A percentile compares a stretch with the other conserved stretches of the same genome.
phyloP scores from a whole-genome alignment of 2,797 vertebrate genomes.

The Paedocypris micromegethes region DNA sequence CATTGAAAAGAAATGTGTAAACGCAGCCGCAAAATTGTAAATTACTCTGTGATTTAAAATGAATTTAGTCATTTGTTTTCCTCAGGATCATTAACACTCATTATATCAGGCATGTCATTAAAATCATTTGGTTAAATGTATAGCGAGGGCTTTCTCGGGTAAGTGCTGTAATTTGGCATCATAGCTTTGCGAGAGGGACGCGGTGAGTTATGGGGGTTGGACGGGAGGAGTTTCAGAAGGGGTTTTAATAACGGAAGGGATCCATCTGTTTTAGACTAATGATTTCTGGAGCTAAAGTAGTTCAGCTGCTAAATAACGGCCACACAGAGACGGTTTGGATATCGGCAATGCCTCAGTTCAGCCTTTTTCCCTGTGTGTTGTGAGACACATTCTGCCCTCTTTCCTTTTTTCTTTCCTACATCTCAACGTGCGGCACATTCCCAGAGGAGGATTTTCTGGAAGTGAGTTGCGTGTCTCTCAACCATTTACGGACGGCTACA shows the following conservation, averaged over 20 bases:
- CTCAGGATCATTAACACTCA: not conserved
- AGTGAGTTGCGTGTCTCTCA: slow-evolving; percentile 62
- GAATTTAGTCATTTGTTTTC: not conserved
- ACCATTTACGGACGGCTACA: slow-evolving; percentile 61
- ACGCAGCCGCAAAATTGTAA: not conserved
- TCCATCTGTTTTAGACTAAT: slow-evolving; percentile 21
- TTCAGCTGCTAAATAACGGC: slow-evolving; percentile 12
- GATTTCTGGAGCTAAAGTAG: slow-evolving; percentile 22
- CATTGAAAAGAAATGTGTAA: not conserved
- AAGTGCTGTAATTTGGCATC: slow-evolving; percentile 16
- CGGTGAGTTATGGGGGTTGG: not conserved
- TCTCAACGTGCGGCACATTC: slow-evolving; percentile 44
- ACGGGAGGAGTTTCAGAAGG: slow-evolving; percentile 12
- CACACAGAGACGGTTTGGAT: slow-evolving; percentile 8
- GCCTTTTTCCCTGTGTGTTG: slow-evolving; percentile 4
- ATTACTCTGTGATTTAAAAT: not conserved
- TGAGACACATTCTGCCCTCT: slow-evolving; percentile 5
- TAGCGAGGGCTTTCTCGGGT: not conserved
- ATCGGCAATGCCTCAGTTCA: slow-evolving; percentile 9
- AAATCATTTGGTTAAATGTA: slow-evolving; percentile 4
- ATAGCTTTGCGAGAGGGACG: not conserved
- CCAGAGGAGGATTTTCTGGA: slow-evolving; percentile 61
- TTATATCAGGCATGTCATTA: slow-evolving; percentile 13
- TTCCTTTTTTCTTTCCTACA: slow-evolving; percentile 7
- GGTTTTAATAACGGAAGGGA: slow-evolving; percentile 23